These are phyloP conservation scores for Drosophila pseudoobscura DNA, from an alignment of 1,140 invertebrate genomes.

Conservation along the genomic window DNA sequence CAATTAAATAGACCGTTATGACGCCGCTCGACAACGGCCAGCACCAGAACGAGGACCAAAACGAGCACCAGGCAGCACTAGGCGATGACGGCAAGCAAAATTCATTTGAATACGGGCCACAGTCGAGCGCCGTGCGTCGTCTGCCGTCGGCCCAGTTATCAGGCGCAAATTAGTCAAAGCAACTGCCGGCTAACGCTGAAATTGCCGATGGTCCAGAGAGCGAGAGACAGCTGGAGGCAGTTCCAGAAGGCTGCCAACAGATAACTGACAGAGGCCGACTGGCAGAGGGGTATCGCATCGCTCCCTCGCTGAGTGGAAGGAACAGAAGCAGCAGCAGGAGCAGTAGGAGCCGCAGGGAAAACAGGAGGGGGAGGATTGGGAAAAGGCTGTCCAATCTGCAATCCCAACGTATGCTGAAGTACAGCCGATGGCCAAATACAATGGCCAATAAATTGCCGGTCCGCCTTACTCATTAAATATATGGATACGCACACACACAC, in stretches of 20 bases:
- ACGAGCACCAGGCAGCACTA: too few species aligned
- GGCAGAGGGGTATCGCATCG: neutral
- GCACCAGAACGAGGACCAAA: neutral
- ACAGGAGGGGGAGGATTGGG: too few species aligned
- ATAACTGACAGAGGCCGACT: conserved; percentile 10
- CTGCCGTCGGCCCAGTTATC: conserved; percentile 39
- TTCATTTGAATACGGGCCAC: conserved; percentile 62
- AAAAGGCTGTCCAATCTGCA: neutral
- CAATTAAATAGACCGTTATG: conserved; percentile 64
- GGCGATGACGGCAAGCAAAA: conserved; percentile 11
- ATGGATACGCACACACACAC: conserved; percentile 2
- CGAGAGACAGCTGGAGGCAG: neutral
- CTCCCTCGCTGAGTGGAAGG: too few species aligned
- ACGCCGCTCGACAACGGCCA: conserved; percentile 18
- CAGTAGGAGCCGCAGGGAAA: too few species aligned
- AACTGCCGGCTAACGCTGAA: conserved; percentile 37
- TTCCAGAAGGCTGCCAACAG: too few species aligned
- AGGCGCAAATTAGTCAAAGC: conserved; percentile 65
- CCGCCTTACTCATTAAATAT: conserved; percentile 48
- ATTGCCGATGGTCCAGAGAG: neutral
- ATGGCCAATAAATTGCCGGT: conserved; percentile 50
- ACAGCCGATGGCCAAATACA: conserved; percentile 22
- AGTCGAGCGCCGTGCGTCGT: conserved; percentile 12
- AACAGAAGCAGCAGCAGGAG: too few species aligned
- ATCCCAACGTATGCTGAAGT: neutral